Evolutionary conservation across 2,888 invertebrate genomes (phyloP), one percentile per base, ranked within the genome.

Genomic region (Himalopsyche anomala): DNA sequence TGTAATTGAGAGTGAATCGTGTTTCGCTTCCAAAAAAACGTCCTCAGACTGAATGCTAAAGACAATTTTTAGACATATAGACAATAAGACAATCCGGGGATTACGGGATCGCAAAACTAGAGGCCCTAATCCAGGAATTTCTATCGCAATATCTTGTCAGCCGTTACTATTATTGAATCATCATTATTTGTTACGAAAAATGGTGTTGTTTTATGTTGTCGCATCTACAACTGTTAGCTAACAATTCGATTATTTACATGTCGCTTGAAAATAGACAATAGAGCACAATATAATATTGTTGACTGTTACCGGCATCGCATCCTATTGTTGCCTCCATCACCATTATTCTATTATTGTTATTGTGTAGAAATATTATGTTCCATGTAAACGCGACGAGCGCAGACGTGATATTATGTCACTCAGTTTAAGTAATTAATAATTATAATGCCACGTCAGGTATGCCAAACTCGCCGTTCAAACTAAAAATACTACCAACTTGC

Each of bases 191-290:
- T 69, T 4, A 69, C 69, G 19, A 69, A 69, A 69, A 36, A 69
- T 28, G 1, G 69, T 36, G 69, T 19, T 56, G 69, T 28, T 69
- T 74, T 38, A 15, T 74, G n/a, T 38, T 36, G 74, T 74, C 36
- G 36, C 74, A 74, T 74, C 74, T 36, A 74, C 74, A 15, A 5
- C 74, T 74, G 74, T 74, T 74, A 74, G 12, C 36, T 74, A 74
- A 74, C 74, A 74, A 28, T 38, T 74, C 74, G 74, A 74, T 74
- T 74, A 74, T 74, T 74, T 74, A 74, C 74, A 74, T 74, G 74
- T 74, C 38, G 74, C 74, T 74, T 38, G 74, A 36, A 74, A 74
- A 38, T 74, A 74, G 74, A 74, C 74, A 74, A 74, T 74, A 74
- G 74, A 36, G 12, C 36, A 38, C 74, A 74, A 74, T 74, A 74